Conservation (phyloP, 2,113 vertebrate genomes). For the Rhabdornis inornatus region DNA sequence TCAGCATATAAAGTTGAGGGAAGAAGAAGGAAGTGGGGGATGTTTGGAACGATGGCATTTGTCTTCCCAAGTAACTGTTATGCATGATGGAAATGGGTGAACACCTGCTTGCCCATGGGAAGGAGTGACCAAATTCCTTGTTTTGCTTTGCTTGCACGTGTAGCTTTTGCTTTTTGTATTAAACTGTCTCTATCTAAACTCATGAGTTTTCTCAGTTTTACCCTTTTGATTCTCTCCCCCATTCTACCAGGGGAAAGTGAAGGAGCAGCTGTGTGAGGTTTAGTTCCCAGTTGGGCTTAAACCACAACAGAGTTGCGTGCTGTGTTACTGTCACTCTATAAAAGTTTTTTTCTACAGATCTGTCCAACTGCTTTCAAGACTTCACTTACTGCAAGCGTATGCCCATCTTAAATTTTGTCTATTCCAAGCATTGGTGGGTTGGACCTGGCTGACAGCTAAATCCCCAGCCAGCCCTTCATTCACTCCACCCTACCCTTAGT, state of each 20-base stretch:
- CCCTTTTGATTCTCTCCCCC: neutral
- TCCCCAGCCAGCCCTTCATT: neutral
- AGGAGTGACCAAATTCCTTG: neutral
- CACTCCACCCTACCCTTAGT: neutral
- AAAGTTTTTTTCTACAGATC: neutral
- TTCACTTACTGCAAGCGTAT: neutral
- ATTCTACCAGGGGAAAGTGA: neutral
- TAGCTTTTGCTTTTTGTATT: neutral
- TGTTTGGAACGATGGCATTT: neutral
- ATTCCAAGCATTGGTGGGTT: neutral
- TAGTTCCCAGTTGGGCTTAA: neutral
- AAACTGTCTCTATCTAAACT: neutral
- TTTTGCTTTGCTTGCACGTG: neutral
- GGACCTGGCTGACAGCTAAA: neutral
- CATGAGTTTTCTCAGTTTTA: neutral
- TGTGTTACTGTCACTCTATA: neutral
- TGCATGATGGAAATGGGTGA: neutral
- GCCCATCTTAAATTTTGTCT: neutral
- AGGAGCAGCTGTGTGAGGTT: neutral
- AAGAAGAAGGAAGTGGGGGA: neutral
- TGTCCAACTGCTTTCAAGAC: neutral
- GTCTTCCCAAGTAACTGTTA: neutral
- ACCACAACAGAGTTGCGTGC: neutral
- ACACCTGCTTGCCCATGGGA: neutral
- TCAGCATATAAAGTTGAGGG: neutral